phyloP scores from a whole-genome alignment of 1,140 invertebrate species.

The Magallana ariakensis region DNA sequence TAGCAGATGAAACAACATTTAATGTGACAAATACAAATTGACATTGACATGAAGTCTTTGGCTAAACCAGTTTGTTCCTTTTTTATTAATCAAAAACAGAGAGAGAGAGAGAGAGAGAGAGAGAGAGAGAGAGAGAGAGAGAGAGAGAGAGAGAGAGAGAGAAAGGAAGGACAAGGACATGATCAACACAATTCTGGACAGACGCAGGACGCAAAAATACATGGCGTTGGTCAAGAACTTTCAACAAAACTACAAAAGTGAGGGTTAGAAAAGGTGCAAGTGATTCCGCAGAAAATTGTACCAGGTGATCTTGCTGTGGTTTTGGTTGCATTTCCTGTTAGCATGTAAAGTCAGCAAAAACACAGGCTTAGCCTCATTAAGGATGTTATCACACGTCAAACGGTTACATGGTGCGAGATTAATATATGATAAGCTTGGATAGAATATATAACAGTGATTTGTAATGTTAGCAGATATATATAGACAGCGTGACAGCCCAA shows the following conservation, averaged over 20 bases:
- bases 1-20: not conserved
- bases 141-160: no score
- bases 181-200: not conserved
- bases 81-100: not conserved
- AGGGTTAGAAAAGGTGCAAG: slow-evolving; percentile 33
- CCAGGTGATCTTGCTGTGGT: slow-evolving; percentile 28
- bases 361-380: not conserved
- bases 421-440: not conserved
- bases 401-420: not conserved
- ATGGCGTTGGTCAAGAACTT: slow-evolving; percentile 16
- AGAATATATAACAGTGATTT: slow-evolving; percentile 9
- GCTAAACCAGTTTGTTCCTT: not conserved
- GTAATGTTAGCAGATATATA: slow-evolving; percentile 1
- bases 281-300: slow-evolving; percentile 24
- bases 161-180: no score
- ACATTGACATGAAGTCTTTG: not conserved
- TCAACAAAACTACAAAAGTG: slow-evolving; percentile 38
- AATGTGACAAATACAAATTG: not conserved
- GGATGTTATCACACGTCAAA: not conserved
- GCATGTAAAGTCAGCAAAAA: slow-evolving; percentile 36
- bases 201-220: slow-evolving; percentile 23
- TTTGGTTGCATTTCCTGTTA: slow-evolving; percentile 28
- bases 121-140: no score
- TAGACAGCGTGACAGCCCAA: not conserved
- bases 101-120: no score